Evolutionary conservation across 2,888 invertebrate genomes (phyloP), one percentile per base, ranked within the genome.

Genomic region (Tenthredo amoena): DNA sequence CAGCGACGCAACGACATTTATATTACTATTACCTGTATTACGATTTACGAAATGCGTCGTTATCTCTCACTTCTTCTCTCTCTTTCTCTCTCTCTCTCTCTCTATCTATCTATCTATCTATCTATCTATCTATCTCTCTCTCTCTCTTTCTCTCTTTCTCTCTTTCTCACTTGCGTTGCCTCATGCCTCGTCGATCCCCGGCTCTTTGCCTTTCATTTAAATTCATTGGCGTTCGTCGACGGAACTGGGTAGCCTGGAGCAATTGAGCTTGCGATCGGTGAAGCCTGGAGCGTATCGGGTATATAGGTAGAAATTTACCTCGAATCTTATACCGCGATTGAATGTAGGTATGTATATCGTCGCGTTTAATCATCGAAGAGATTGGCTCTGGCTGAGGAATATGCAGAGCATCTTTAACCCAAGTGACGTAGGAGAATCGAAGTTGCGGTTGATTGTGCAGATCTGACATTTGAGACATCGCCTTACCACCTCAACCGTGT

Each of bases 121-220:
- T n/a, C n/a, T n/a, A n/a, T n/a, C n/a, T n/a, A n/a, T n/a, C n/a
- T n/a, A n/a, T 10, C 40, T 43, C 10, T 85, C 82, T 34, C 83
- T 85, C 85, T 34, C 72, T 85, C 65, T 68, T 68, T 34, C 85
- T 58, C 50, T 71, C 68, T 31, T 72, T 62, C 71, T 85, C 74
- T 72, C 74, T 84, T 55, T 37, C 55, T 84, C 84, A 34, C 15
- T n/a, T 15, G 21, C 84, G 2, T 85, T 85, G 85, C 85, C 37
- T 85, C 85, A 85, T 43, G 68, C n/a, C 62, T 81, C 40, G n/a
- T 81, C 62, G 55, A 77, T 77, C 55, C 26, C 37, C 65, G 62
- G 34, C 55, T 77, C 10, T 81, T 15, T 76, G 71, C 84, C 85
- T 85, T 85, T 85, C 79, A 79, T 85, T 50, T 85, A 37, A 68